Evolutionary conservation across 2,113 vertebrate species (phyloP).

Genomic region (Mormyrus lacerda): DNA sequence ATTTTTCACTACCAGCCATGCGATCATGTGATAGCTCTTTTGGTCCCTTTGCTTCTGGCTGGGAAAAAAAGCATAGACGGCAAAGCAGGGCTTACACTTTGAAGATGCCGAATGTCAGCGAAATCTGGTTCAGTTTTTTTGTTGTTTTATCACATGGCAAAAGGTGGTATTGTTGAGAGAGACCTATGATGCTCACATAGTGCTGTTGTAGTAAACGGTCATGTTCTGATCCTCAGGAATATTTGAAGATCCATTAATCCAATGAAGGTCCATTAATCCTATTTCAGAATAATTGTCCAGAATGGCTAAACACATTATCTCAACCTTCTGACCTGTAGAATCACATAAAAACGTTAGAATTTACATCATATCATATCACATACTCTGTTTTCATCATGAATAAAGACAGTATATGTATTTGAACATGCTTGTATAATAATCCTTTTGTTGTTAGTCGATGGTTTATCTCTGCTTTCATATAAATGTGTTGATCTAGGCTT

Average conservation of each 20-base stretch:
- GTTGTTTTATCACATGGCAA: background rate
- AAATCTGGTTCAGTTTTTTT: background rate
- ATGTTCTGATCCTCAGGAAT: background rate
- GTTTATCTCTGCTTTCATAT: background rate
- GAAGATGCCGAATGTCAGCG: background rate
- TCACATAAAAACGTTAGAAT: background rate
- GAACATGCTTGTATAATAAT: background rate
- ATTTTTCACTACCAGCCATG: slow-evolving; percentile 34
- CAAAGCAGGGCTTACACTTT: background rate
- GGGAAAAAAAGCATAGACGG: background rate
- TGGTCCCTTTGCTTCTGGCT: background rate
- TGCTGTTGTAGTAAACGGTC: slow-evolving; percentile 19
- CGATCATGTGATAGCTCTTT: background rate
- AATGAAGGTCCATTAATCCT: background rate
- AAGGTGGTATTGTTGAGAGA: background rate
- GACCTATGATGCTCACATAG: slow-evolving; percentile 20
- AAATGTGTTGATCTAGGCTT: background rate
- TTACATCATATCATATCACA: background rate
- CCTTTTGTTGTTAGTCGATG: background rate
- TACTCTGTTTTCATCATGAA: background rate
- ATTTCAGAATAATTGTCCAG: rapidly evolving
- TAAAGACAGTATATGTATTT: background rate
- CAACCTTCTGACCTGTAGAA: slow-evolving; percentile 27
- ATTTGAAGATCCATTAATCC: background rate
- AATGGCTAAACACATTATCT: slow-evolving; percentile 34